Percentiles rank a stretch among this genome's conserved stretches.
Evolutionary conservation across 2,113 vertebrate genomes (phyloP).

Genomic region (Nycticorax nycticorax): DNA sequence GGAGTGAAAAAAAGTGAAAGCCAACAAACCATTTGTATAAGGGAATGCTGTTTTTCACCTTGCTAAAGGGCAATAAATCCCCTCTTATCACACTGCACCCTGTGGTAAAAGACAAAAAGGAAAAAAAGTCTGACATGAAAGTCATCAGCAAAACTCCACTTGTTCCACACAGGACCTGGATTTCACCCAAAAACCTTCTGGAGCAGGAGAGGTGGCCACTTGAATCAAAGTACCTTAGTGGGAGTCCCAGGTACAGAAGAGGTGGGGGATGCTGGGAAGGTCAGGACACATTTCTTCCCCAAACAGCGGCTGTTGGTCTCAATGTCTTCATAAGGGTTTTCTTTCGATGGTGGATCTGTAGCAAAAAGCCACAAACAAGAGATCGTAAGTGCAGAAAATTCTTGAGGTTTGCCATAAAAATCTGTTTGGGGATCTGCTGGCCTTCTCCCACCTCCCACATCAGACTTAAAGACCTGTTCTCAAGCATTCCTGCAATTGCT

Average conservation of each 20-base stretch:
- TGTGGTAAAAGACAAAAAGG: neutral
- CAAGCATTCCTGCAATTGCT: conserved; percentile 41
- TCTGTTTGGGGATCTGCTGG: neutral
- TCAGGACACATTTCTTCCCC: conserved; percentile 86
- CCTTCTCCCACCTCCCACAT: neutral
- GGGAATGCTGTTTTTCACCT: neutral
- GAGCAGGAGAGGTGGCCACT: neutral
- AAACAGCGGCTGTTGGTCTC: conserved; percentile 89
- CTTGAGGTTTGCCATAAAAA: conserved; percentile 38
- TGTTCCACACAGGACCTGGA: neutral
- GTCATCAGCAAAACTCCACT: neutral
- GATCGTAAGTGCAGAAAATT: neutral
- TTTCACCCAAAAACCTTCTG: neutral
- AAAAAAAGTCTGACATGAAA: neutral
- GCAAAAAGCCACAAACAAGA: conserved; percentile 37
- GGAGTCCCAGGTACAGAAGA: conserved; percentile 84
- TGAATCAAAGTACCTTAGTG: conserved; percentile 83
- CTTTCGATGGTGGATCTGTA: conserved; percentile 91
- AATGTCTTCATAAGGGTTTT: conserved; percentile 97
- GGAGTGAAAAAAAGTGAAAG: neutral
- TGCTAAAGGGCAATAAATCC: neutral
- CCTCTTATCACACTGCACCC: neutral
- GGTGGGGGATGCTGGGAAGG: conserved; percentile 79
- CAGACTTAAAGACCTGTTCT: conserved; percentile 46
- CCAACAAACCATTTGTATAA: neutral